Evolutionary conservation across 2,888 invertebrate genomes (phyloP).

Genomic region (Empis stercorea): DNA sequence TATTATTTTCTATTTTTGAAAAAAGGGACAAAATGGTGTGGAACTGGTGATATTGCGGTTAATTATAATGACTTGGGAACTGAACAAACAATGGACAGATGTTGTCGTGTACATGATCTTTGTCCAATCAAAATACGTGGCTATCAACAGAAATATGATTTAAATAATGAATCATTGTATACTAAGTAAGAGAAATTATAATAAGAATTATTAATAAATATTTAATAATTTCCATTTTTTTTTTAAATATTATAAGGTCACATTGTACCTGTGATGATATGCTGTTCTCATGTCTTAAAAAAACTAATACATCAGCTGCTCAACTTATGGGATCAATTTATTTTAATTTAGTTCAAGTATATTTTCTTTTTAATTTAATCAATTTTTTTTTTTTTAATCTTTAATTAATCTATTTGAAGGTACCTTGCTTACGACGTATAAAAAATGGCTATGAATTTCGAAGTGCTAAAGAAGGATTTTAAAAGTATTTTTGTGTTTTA

Average conservation of each 20-base stretch:
- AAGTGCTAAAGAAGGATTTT: conserved; percentile 32
- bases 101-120: conserved; percentile 82
- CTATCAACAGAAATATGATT: conserved; percentile 52
- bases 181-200: conserved; percentile 54
- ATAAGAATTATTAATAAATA: background rate
- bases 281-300: conserved; percentile 69
- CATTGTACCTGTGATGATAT: conserved; percentile 79
- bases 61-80: conserved; percentile 75
- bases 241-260: conserved; percentile 54
- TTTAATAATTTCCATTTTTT: background rate
- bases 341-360: conserved; percentile 68
- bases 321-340: conserved; percentile 69
- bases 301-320: conserved; percentile 57
- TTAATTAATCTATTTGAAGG: conserved; percentile 15
- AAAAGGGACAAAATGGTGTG: conserved; percentile 87
- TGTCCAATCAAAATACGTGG: conserved; percentile 67
- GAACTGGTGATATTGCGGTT: conserved; percentile 74
- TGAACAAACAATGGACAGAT: conserved; percentile 56
- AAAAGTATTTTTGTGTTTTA: conserved; percentile 5
- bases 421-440: conserved; percentile 28
- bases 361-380: background rate
- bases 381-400: background rate
- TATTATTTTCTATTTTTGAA: conserved; percentile 17
- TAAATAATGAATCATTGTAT: conserved; percentile 71
- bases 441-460: conserved; percentile 26